phyloP scores from a whole-genome alignment of 1,140 invertebrate genomes.

The Megalopta genalis region DNA sequence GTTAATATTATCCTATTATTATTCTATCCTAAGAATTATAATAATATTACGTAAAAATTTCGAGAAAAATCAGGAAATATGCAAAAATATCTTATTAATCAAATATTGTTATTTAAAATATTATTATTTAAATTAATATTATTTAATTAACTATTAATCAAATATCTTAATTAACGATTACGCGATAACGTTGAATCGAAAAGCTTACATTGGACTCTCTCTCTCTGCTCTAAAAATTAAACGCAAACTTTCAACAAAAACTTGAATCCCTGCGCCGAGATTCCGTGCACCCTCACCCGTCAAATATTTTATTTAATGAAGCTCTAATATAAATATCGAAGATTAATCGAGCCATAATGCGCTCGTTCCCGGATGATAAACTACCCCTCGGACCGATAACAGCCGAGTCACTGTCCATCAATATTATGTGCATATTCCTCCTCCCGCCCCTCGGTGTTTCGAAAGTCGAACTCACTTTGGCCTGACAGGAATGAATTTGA shows the following conservation, averaged over 20 bases:
- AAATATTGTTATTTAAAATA: too few relatives aligned
- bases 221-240: neutral
- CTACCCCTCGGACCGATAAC: slow-evolving; percentile 64
- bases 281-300: neutral
- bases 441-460: slow-evolving; percentile 16
- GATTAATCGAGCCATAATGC: slow-evolving; percentile 75
- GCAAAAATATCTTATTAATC: too few relatives aligned
- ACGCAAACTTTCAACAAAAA: slow-evolving; percentile 12
- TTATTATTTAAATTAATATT: too few relatives aligned
- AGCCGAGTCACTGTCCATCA: slow-evolving; percentile 73
- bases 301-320: slow-evolving; percentile 70
- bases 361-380: slow-evolving; percentile 72
- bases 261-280: slow-evolving; percentile 4
- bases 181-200: too few relatives aligned
- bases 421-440: slow-evolving; percentile 63
- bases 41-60: too few relatives aligned
- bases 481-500: slow-evolving; percentile 55
- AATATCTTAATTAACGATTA: too few relatives aligned
- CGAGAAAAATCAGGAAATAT: too few relatives aligned
- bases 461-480: slow-evolving; percentile 57
- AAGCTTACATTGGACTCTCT: too few relatives aligned
- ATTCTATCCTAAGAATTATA: too few relatives aligned
- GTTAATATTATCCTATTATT: too few relatives aligned
- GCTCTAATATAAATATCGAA: slow-evolving; percentile 75
- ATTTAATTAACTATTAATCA: too few relatives aligned